Conservation (phyloP, 2,888 invertebrate genomes). For the Abrostola triplasia region DNA sequence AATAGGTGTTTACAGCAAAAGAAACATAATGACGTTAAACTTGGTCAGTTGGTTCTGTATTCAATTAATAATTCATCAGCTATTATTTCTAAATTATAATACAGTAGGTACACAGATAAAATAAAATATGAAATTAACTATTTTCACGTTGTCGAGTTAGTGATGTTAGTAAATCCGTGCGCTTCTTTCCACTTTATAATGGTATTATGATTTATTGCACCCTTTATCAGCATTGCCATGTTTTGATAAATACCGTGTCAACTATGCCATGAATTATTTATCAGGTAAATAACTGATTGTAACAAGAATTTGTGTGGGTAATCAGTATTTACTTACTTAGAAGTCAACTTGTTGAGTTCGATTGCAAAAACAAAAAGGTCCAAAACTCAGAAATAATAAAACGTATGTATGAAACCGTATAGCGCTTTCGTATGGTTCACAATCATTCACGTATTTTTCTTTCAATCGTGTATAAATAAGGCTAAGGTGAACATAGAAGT, state of each 20-base stretch:
- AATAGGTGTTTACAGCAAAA: not conserved
- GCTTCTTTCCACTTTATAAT: too few species aligned
- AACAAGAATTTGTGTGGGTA: not conserved
- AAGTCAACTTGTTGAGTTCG: not conserved
- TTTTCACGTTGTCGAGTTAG: too few species aligned
- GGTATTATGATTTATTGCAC: too few species aligned
- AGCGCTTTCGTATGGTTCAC: constrained; percentile 62
- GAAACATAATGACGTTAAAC: constrained; percentile 1
- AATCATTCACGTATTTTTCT: constrained; percentile 75
- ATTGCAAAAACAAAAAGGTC: not conserved
- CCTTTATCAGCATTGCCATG: too few species aligned
- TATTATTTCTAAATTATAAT: too few species aligned
- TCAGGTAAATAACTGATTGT: constrained; percentile 34
- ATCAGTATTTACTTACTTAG: not conserved
- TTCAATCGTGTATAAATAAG: constrained; percentile 80
- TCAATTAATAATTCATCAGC: not conserved
- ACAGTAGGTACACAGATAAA: too few species aligned
- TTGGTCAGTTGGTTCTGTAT: constrained; percentile 6
- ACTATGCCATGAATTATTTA: constrained; percentile 37
- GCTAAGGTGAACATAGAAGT: constrained; percentile 76
- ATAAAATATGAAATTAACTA: too few species aligned
- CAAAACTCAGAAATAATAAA: constrained; percentile 9
- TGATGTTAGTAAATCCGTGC: too few species aligned
- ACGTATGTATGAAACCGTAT: constrained; percentile 28
- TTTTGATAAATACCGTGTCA: constrained; percentile 7